Percentiles rank a stretch among this genome's conserved stretches.
Evolutionary conservation across 1,140 invertebrate genomes (phyloP).

Genomic region (Philaenus spumarius): DNA sequence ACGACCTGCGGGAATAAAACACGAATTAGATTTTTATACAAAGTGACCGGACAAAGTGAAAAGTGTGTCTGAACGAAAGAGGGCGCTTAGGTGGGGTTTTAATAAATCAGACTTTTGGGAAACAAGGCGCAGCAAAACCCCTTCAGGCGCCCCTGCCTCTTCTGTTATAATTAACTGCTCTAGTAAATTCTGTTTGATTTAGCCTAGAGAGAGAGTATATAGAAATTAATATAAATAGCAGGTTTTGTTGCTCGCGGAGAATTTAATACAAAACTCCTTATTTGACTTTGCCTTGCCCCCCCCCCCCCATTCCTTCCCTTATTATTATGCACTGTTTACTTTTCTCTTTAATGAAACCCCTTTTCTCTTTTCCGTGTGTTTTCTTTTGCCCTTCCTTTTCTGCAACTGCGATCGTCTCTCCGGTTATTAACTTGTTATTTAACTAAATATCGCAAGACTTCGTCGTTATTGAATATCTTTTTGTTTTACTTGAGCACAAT

Average conservation of each 20-base stretch:
- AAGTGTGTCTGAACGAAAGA: slow-evolving; percentile 11
- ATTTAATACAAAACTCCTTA: slow-evolving; percentile 34
- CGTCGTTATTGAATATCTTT: too few species aligned
- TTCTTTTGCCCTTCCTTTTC: neutral
- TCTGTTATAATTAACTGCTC: slow-evolving; percentile 32
- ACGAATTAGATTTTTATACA: neutral
- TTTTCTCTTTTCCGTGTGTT: neutral
- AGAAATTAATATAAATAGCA: slow-evolving; percentile 33
- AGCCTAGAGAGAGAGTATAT: slow-evolving; percentile 26
- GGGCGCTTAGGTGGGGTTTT: slow-evolving; percentile 20
- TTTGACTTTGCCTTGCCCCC: slow-evolving; percentile 31
- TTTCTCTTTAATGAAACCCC: slow-evolving; percentile 18
- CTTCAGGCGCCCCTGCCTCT: neutral
- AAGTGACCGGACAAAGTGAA: slow-evolving; percentile 15
- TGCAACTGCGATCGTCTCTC: too few species aligned
- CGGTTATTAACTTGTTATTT: too few species aligned
- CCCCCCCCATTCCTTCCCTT: slow-evolving; percentile 9
- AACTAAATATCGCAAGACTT: too few species aligned
- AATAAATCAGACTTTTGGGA: slow-evolving; percentile 26
- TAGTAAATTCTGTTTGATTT: slow-evolving; percentile 35
- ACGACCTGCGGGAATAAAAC: too few species aligned
- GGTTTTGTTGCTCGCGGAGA: slow-evolving; percentile 23
- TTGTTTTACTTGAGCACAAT: too few species aligned
- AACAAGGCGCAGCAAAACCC: neutral
- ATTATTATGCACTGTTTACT: slow-evolving; percentile 23